phyloP scores from a whole-genome alignment of 2,888 invertebrate genomes.

The Ernsta delagoae region DNA sequence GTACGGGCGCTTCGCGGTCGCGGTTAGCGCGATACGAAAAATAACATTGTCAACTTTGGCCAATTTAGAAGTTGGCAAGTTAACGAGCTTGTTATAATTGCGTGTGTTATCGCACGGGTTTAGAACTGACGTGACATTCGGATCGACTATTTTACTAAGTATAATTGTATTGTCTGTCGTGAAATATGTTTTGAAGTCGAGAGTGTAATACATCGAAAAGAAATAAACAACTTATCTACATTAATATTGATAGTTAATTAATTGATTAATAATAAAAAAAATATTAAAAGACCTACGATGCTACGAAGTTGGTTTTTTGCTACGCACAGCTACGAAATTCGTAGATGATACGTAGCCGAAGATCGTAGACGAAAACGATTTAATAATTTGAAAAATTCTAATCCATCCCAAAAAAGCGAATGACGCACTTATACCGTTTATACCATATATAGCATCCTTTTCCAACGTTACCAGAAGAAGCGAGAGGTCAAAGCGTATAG shows the following conservation, averaged over 20 bases:
- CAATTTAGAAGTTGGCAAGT: conserved; percentile 50
- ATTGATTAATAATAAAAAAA: no score
- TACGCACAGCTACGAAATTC: no score
- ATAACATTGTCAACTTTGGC: conserved; percentile 68
- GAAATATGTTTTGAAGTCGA: no score
- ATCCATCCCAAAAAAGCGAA: conserved; percentile 47
- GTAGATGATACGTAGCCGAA: no score
- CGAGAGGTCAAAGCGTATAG: conserved; percentile 38
- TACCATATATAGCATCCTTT: conserved; percentile 1
- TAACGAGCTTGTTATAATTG: conserved; percentile 46
- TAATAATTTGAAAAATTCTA: conserved; percentile 12
- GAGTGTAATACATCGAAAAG: no score
- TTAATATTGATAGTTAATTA: no score
- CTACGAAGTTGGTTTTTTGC: no score
- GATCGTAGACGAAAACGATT: no score
- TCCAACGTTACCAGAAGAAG: conserved; percentile 16
- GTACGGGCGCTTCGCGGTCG: conserved; percentile 60
- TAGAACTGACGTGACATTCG: not conserved
- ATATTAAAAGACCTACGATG: no score
- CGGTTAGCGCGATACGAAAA: conserved; percentile 65
- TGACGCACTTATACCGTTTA: conserved; percentile 9
- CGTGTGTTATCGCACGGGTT: conserved; percentile 33
- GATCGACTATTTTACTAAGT: no score
- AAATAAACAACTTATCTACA: no score
- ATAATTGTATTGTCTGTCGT: no score